A percentile compares a stretch with the other conserved stretches of the same genome.
Evolutionary conservation across 2,888 invertebrate species (phyloP).

Genomic region (Patella depressa): DNA sequence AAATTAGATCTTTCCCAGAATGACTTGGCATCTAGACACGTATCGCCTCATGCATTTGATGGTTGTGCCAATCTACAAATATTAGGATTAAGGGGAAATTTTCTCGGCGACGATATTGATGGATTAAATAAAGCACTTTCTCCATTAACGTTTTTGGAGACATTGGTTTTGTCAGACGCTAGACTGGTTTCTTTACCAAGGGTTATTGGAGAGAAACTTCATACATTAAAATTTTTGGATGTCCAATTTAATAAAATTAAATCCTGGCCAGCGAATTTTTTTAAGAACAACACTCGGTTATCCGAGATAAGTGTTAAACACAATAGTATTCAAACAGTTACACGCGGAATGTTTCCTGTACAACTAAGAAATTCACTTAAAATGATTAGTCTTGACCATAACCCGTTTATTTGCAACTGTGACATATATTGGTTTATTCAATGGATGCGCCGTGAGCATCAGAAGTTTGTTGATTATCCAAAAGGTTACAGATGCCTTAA

Average conservation of each 20-base stretch:
- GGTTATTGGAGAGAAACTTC: not conserved
- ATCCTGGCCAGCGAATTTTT: not conserved
- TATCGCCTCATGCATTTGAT: not conserved
- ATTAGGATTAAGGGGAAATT: not conserved
- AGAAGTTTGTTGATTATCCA: slow-evolving; percentile 3
- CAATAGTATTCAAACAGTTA: not conserved
- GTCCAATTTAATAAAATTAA: not conserved
- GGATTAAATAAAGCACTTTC: not conserved
- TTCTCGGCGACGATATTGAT: not conserved
- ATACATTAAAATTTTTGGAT: not conserved
- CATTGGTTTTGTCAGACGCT: not conserved
- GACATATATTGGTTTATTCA: slow-evolving; percentile 59
- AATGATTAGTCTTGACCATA: slow-evolving; percentile 75
- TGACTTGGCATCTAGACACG: not conserved
- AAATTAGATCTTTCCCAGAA: not conserved
- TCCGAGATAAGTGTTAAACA: not conserved
- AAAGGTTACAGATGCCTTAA: not conserved
- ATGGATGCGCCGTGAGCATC: slow-evolving; percentile 23
- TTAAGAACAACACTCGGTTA: not conserved
- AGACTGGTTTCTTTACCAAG: not conserved
- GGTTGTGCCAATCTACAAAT: not conserved
- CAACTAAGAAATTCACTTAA: slow-evolving; percentile 14
- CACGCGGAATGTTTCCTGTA: not conserved
- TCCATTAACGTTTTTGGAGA: not conserved
- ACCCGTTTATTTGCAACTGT: slow-evolving; percentile 78